A percentile compares a stretch with the other conserved stretches of the same genome.
Evolutionary conservation across 2,888 invertebrate genomes (phyloP).

Genomic region (Lasioglossum villosulum): DNA sequence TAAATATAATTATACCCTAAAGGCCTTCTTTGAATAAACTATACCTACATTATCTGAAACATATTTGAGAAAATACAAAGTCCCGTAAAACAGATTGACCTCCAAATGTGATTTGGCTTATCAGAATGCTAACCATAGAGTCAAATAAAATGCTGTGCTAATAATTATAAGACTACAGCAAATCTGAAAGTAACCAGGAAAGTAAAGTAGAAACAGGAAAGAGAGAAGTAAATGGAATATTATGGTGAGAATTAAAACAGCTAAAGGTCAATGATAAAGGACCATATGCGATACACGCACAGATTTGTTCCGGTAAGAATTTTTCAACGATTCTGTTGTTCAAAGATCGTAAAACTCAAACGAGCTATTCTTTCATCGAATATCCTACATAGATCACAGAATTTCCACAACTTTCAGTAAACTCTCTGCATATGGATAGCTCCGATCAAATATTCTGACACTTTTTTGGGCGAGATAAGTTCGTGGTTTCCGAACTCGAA

Average conservation of each 20-base stretch:
- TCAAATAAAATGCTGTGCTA: slow-evolving; percentile 15
- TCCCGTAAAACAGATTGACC: background rate
- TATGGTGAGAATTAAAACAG: background rate
- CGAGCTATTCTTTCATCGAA: background rate
- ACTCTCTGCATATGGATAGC: background rate
- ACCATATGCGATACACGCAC: background rate
- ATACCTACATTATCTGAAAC: slow-evolving; percentile 84
- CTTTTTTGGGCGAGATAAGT: background rate
- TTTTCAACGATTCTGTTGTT: background rate
- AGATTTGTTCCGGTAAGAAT: slow-evolving; percentile 2
- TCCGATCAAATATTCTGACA: background rate
- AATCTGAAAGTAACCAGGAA: background rate
- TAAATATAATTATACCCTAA: slow-evolving; percentile 82
- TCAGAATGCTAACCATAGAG: background rate
- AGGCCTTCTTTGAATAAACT: slow-evolving; percentile 82
- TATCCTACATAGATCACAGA: background rate
- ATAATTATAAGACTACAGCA: slow-evolving; percentile 2
- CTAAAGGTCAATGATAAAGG: background rate
- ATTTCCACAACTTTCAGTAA: background rate
- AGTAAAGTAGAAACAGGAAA: background rate
- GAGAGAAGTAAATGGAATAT: background rate
- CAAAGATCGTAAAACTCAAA: background rate
- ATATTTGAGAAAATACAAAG: slow-evolving; percentile 39
- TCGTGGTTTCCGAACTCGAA: background rate
- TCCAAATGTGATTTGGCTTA: background rate